Conservation (phyloP, 2,888 invertebrate genomes). For the Cremastinae sp. region DNA sequence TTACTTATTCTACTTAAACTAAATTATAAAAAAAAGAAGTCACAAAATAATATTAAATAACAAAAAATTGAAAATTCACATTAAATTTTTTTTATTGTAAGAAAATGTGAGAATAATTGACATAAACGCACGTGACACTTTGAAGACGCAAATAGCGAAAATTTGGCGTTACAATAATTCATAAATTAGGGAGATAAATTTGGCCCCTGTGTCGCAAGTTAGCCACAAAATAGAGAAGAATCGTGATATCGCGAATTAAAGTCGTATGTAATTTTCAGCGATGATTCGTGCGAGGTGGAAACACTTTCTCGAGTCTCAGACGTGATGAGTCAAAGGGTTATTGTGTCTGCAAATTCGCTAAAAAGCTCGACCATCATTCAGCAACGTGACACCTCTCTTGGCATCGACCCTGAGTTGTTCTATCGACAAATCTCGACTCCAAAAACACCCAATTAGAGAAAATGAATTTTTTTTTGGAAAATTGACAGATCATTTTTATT, state of each 20-base stretch:
- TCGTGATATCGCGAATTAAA: background rate
- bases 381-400: slow-evolving; percentile 28
- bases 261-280: slow-evolving; percentile 19
- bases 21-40: too few species aligned
- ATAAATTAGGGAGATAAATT: slow-evolving; percentile 49
- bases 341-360: slow-evolving; percentile 44
- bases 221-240: slow-evolving; percentile 41
- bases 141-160: slow-evolving; percentile 10
- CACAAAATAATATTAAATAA: too few species aligned
- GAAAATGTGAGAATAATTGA: slow-evolving; percentile 52
- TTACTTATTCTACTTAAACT: too few species aligned
- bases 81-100: too few species aligned
- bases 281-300: slow-evolving; percentile 34
- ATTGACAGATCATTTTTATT: too few species aligned
- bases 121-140: slow-evolving; percentile 39
- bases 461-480: too few species aligned
- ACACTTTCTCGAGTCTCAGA: background rate
- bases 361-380: slow-evolving; percentile 19
- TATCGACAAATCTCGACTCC: too few species aligned
- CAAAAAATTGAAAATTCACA: too few species aligned
- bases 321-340: slow-evolving; percentile 48
- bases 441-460: too few species aligned
- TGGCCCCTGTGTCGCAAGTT: slow-evolving; percentile 11
- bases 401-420: too few species aligned
- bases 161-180: slow-evolving; percentile 35